These are phyloP conservation scores for Neodontobutis hainanensis DNA, from an alignment of 2,113 vertebrate genomes.

Conservation along the genomic window DNA sequence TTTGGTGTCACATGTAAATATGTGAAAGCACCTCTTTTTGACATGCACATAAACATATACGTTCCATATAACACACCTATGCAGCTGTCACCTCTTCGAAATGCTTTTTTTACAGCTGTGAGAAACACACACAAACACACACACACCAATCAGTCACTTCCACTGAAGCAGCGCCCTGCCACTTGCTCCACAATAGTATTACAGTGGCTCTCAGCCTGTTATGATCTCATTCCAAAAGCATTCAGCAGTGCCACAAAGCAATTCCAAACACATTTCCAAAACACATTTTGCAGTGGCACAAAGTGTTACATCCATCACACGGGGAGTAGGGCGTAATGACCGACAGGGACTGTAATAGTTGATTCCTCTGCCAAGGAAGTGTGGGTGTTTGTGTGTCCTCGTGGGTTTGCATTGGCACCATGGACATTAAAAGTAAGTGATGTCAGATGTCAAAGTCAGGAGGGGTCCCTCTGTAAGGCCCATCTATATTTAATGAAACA, in stretches of 20 bases:
- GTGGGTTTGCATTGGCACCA: constrained; percentile 1
- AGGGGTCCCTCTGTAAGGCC: not conserved
- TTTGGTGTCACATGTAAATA: constrained; percentile 29
- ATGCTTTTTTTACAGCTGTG: not conserved
- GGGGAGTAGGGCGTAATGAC: constrained; percentile 72
- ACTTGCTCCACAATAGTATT: constrained; percentile 66
- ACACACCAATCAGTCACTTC: constrained; percentile 54
- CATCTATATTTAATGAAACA: not conserved
- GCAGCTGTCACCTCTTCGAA: constrained; percentile 28
- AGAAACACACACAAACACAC: constrained; percentile 9
- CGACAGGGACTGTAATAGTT: constrained; percentile 67
- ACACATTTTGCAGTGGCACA: constrained; percentile 69
- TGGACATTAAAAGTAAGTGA: constrained; percentile 12
- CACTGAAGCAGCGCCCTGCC: constrained; percentile 56
- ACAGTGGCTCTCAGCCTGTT: constrained; percentile 44
- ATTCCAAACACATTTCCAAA: constrained; percentile 77
- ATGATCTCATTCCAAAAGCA: constrained; percentile 73
- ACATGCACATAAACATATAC: not conserved
- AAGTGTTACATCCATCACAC: constrained; percentile 75
- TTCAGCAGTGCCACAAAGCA: constrained; percentile 72
- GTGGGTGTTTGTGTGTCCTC: constrained; percentile 13
- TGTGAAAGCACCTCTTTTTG: not conserved
- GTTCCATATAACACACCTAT: constrained; percentile 16
- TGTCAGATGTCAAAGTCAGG: not conserved
- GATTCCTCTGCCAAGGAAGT: constrained; percentile 60